Base-by-base conservation (phyloP, 92 coral and sea anemone genomes). In the Palythoa caribaeorum region DNA sequence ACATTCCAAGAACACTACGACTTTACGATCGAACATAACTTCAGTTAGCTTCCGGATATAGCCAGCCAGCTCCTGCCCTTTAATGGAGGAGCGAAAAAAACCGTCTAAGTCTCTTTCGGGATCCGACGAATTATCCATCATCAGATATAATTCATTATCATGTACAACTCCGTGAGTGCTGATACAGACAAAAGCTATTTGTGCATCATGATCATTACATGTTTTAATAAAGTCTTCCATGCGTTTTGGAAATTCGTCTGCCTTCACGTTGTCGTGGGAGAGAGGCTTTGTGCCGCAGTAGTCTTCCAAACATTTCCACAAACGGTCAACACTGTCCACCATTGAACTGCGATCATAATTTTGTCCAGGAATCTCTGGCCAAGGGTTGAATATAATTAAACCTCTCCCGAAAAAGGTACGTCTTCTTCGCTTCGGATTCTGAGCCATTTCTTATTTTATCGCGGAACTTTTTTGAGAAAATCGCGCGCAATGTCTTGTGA, bases 71-170 rank as follows among this genome's bases (percentile, higher is more conserved):
- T 37, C 51, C 66, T 2, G 3, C 35, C 83, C 83, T 16, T 13
- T 9, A 54, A 78, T 55, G 21, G 83, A 78, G 83, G 83, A 54
- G 1, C 39, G 5, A 7, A 36, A 13, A 53, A 57, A 78, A 40
- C 50, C 69, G 6, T 15, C 50, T 6, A 16, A 6, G 15, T 78
- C 20, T 38, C 7, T 6, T 17, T 55, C 35, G 14, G 83, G 83
- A 28, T 78, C 16, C 17, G 2, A 16, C 21, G 83, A 54, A 10
- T 78, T 70, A 36, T 78, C 71, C 83, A 78, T 60, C 83, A 78
- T 78, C 1, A 78, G 83, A 78, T 78, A 11, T 2, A 78, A 66
- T 21, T 55, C 51, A 1, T 50, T 70, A 1, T 57, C 19, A 57
- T 16, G 20, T 20, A 36, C 28, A 13, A 78, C 47, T 13, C 69